These are phyloP conservation scores for Sesamia inferens DNA, from an alignment of 2,888 invertebrate species.

Conservation along the genomic window DNA sequence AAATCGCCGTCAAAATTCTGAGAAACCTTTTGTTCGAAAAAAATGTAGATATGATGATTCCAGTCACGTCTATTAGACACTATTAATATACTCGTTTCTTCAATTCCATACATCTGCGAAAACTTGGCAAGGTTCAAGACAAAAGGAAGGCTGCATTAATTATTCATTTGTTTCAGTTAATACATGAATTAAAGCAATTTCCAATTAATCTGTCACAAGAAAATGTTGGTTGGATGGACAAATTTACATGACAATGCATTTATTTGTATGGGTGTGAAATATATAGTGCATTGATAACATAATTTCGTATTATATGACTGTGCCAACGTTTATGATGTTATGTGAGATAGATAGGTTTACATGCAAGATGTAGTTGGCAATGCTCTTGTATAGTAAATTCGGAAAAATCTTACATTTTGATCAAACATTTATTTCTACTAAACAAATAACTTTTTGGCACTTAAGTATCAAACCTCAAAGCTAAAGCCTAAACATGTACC, in stretches of 20 bases:
- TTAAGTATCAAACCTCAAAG: background rate
- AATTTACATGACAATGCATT: slow-evolving; percentile 54
- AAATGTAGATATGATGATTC: background rate
- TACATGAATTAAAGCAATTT: slow-evolving; percentile 49
- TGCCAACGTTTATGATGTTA: slow-evolving; percentile 33
- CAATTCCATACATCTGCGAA: slow-evolving; percentile 19
- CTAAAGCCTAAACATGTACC: too few species aligned
- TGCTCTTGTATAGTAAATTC: slow-evolving; percentile 14
- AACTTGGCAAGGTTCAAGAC: slow-evolving; percentile 42
- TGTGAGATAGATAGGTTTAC: slow-evolving; percentile 24
- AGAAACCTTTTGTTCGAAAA: slow-evolving; percentile 7
- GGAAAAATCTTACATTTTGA: background rate
- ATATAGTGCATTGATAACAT: slow-evolving; percentile 34
- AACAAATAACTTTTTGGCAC: background rate
- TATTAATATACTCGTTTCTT: slow-evolving; percentile 22
- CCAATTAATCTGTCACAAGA: slow-evolving; percentile 49
- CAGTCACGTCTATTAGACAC: slow-evolving; percentile 37
- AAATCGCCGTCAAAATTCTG: slow-evolving; percentile 7
- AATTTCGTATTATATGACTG: slow-evolving; percentile 32
- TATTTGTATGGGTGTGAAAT: slow-evolving; percentile 26
- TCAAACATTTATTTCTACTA: slow-evolving; percentile 1
- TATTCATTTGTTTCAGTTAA: slow-evolving; percentile 45
- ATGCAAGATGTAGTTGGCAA: slow-evolving; percentile 17
- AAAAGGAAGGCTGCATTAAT: slow-evolving; percentile 28
- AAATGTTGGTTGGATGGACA: slow-evolving; percentile 44